Evolutionary conservation across 2,113 vertebrate species (phyloP), one percentile per base, ranked within the genome.

Genomic region (Pachypanchax playfairii): DNA sequence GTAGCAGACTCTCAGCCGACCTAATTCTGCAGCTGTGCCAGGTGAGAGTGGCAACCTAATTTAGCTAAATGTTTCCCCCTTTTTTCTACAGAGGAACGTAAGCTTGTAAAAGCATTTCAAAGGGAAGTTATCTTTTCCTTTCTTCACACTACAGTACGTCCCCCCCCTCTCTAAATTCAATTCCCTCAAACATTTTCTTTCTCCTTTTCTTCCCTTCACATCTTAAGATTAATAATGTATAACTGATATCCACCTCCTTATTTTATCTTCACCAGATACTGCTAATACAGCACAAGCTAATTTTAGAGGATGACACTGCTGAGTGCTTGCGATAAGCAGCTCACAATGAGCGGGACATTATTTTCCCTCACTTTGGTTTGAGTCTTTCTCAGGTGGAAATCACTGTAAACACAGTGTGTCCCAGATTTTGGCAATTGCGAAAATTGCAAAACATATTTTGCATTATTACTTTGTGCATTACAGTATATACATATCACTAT

Each of bases 291-390:
- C 82, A 80, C 70, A 79, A 77, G 80, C 88, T 88, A 88, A 90
- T 90, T 91, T 91, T 88, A 88, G 86, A 77, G 79, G 56, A 79
- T 84, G 86, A 80, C 85, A 88, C 83, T 65, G 82, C 73, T 82
- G 84, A 87, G 73, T 82, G 70, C 71, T 39, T 58, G 82, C 52
- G 84, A 91, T 89, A 88, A 89, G 79, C 68, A 72, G 63, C 70
- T 79, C 82, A 85, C 77, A 84, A 86, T 79, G 74, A 80, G 70
- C 21, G 49, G 65, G 75, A 71, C 82, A 61, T 81, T 81, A 80
- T 86, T 85, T 75, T 79, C 68, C 80, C 70, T 77, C 61, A 80
- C 69, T 57, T 47, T 61, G 75, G 62, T 70, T 81, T 48, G 62
- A 70, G 70, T 77, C 44, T 33, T 67, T 83, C 77, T 82, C 83